phyloP scores from a whole-genome alignment of 2,797 vertebrate genomes.

The Amazonetta brasiliensis region DNA sequence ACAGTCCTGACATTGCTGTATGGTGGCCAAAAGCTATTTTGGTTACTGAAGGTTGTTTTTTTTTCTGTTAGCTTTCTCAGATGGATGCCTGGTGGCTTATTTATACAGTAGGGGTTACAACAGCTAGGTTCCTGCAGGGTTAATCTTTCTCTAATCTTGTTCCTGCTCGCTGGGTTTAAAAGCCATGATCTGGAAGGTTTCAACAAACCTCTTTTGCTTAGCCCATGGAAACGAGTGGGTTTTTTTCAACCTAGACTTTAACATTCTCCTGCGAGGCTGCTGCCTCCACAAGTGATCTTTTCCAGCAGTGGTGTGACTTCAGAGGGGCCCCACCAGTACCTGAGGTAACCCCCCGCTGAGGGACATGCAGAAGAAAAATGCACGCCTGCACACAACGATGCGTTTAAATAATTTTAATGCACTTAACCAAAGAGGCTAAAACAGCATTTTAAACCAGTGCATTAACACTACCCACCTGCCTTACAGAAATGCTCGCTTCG shows the following conservation, averaged over 20 bases:
- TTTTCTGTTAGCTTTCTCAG: background rate
- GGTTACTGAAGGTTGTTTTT: background rate
- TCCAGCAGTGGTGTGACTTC: background rate
- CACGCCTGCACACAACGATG: background rate
- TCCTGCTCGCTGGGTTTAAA: background rate
- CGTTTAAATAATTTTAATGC: conserved; percentile 1
- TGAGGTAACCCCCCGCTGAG: accelerated
- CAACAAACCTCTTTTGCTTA: background rate
- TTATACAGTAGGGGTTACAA: background rate
- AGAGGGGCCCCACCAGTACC: background rate
- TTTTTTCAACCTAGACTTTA: accelerated
- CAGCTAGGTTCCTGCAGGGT: background rate
- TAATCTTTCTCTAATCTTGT: background rate
- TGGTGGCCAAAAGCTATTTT: background rate
- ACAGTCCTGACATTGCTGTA: background rate
- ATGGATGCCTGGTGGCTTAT: background rate
- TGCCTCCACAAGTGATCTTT: background rate
- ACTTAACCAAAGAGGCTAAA: conserved; percentile 26
- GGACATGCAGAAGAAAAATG: background rate
- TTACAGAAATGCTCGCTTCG: background rate
- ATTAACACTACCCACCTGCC: background rate
- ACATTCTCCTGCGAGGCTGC: background rate
- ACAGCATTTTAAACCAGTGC: background rate
- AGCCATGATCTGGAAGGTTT: background rate
- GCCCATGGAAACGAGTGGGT: background rate